phyloP scores from a whole-genome alignment of 2,888 invertebrate species.

The Reticulitermes lucifugus region DNA sequence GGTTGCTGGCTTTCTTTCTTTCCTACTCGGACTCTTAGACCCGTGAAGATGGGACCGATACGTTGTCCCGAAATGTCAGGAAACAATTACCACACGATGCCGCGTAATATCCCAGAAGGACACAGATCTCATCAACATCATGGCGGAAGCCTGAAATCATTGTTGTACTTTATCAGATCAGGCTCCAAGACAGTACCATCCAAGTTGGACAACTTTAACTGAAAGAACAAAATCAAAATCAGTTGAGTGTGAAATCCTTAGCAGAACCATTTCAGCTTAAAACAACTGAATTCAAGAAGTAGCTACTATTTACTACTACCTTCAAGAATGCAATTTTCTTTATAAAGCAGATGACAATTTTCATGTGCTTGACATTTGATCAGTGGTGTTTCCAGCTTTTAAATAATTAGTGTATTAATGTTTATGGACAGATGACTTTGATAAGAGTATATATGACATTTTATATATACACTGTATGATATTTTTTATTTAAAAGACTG shows the following conservation, averaged over 20 bases:
- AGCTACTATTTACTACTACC: constrained; percentile 10
- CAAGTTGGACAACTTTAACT: background rate
- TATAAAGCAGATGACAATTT: background rate
- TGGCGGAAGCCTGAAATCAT: too few species aligned
- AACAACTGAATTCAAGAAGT: background rate
- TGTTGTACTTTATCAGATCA: background rate
- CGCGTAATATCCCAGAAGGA: too few species aligned
- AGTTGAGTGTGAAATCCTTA: background rate
- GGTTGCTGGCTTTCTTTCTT: too few species aligned
- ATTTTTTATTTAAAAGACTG: constrained; percentile 44
- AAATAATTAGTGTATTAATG: constrained; percentile 40
- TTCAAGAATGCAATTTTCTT: background rate
- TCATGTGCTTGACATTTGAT: constrained; percentile 9
- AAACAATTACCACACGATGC: too few species aligned
- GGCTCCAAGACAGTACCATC: background rate
- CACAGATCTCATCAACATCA: too few species aligned
- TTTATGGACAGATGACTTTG: constrained; percentile 42
- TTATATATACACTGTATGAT: constrained; percentile 46
- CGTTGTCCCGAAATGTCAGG: too few species aligned
- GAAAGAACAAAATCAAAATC: constrained; percentile 2
- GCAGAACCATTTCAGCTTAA: background rate
- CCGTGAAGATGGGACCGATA: too few species aligned
- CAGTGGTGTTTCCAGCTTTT: constrained; percentile 38
- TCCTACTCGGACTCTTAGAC: too few species aligned
- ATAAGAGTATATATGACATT: constrained; percentile 47